Percentiles rank a stretch among this genome's conserved stretches.
These are phyloP conservation scores for Piprites chloris DNA, from an alignment of 2,113 vertebrate genomes.

Conservation along the genomic window DNA sequence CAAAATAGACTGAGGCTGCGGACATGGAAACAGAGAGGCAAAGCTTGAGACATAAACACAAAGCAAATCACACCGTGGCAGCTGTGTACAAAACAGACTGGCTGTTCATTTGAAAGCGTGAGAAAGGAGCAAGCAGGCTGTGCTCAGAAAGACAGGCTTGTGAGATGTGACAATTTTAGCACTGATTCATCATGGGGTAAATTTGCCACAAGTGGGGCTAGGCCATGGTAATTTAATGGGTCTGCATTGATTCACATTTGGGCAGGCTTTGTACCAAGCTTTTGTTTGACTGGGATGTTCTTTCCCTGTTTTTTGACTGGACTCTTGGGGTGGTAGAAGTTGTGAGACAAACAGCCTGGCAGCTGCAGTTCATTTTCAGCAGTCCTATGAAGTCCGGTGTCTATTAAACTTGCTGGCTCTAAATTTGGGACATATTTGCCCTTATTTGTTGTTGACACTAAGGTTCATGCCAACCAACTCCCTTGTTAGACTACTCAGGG, in stretches of 20 bases:
- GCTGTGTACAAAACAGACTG: conserved; percentile 14
- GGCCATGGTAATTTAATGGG: neutral
- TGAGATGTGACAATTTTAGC: neutral
- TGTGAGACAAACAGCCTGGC: neutral
- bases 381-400: neutral
- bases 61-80: conserved; percentile 25
- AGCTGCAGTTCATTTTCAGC: neutral
- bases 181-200: neutral
- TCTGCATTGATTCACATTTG: neutral
- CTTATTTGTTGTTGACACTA: neutral
- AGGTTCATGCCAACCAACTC: neutral
- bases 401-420: neutral
- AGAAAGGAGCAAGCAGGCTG: conserved; percentile 39
- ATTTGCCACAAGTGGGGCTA: neutral
- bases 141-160: neutral
- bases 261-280: neutral
- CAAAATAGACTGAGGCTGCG: neutral
- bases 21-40: neutral
- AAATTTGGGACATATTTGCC: neutral
- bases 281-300: neutral
- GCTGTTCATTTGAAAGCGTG: conserved; percentile 23
- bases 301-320: neutral
- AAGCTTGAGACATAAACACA: conserved; percentile 48
- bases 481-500: neutral
- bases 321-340: neutral